Evolutionary conservation across 2,888 invertebrate genomes (phyloP).

Genomic region (Rosalia funebris): DNA sequence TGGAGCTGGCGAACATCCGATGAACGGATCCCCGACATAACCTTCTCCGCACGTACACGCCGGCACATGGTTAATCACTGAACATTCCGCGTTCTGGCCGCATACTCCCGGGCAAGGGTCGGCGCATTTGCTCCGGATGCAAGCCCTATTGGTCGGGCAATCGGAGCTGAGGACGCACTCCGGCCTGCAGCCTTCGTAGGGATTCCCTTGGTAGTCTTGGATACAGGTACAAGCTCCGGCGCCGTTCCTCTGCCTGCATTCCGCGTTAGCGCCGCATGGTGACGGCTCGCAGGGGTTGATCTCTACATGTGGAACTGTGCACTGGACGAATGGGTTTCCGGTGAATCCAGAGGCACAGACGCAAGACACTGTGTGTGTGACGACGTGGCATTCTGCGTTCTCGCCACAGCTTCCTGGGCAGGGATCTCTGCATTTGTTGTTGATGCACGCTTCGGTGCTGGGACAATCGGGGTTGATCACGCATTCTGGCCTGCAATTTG

Average conservation of each 20-base stretch:
- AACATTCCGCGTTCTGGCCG: slow-evolving; percentile 84
- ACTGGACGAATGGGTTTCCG: slow-evolving; percentile 86
- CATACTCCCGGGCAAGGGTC: slow-evolving; percentile 90
- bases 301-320: slow-evolving; percentile 69
- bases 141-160: slow-evolving; percentile 84
- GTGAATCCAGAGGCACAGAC: slow-evolving; percentile 79
- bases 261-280: slow-evolving; percentile 87
- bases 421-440: slow-evolving; percentile 83
- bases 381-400: slow-evolving; percentile 81
- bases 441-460: slow-evolving; percentile 80
- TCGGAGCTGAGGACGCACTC: slow-evolving; percentile 89
- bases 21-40: slow-evolving; percentile 79
- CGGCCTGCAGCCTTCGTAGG: slow-evolving; percentile 86
- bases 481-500: slow-evolving; percentile 85
- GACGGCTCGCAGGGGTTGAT: slow-evolving; percentile 85
- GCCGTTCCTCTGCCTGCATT: slow-evolving; percentile 80
- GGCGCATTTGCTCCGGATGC: slow-evolving; percentile 83
- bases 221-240: slow-evolving; percentile 85
- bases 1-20: slow-evolving; percentile 62
- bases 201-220: slow-evolving; percentile 84
- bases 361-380: slow-evolving; percentile 84
- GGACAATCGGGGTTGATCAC: slow-evolving; percentile 84
- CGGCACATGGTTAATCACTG: slow-evolving; percentile 87
- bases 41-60: slow-evolving; percentile 81
- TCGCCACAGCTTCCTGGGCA: slow-evolving; percentile 85